These are phyloP conservation scores for Ischnura elegans DNA, from an alignment of 2,888 invertebrate genomes.

Conservation along the genomic window DNA sequence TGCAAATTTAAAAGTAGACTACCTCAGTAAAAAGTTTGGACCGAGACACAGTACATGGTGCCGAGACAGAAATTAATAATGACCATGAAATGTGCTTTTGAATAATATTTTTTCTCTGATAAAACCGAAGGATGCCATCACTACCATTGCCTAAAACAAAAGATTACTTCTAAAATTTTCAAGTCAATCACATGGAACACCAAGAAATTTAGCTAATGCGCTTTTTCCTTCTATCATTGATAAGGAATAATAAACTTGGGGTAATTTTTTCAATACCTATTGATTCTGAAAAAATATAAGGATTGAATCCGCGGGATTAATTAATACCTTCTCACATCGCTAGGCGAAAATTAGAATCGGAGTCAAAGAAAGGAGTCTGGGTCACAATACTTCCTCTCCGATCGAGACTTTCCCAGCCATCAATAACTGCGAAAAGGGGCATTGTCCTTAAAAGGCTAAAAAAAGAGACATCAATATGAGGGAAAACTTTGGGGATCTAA, in stretches of 20 bases:
- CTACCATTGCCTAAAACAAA: no score
- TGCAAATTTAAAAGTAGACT: no score
- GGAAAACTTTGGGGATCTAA: background rate
- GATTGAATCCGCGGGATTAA: background rate
- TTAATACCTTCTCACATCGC: background rate
- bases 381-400: background rate
- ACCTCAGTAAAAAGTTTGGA: no score
- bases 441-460: background rate
- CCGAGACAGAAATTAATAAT: no score
- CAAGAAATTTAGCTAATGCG: no score
- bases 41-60: no score
- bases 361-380: background rate
- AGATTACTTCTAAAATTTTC: no score
- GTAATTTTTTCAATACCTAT: background rate
- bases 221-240: background rate
- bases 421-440: conserved; percentile 29
- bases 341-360: background rate
- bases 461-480: conserved; percentile 30
- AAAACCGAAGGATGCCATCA: no score
- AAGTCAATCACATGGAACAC: no score
- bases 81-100: no score
- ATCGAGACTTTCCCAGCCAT: background rate
- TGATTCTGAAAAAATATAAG: background rate
- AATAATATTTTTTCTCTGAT: no score
- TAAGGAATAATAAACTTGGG: background rate